Evolutionary conservation across 2,797 vertebrate species (phyloP).

Genomic region (Botia kubotai): DNA sequence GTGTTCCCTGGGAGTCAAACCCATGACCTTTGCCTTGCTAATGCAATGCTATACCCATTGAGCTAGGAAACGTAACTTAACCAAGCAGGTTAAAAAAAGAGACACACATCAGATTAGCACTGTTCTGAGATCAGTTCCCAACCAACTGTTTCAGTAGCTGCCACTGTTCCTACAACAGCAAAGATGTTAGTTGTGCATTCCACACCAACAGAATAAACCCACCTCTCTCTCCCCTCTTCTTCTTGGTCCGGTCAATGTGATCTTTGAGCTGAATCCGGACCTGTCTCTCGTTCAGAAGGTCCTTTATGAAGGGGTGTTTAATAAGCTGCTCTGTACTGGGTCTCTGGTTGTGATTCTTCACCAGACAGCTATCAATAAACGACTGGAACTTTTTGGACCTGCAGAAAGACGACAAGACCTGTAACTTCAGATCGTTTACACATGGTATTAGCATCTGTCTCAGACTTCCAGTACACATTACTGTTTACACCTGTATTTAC

Average conservation of each 20-base stretch:
- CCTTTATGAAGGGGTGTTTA: conserved; percentile 95
- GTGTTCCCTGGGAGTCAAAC: too few relatives aligned
- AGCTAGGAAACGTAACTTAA: too few relatives aligned
- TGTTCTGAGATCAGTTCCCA: not conserved
- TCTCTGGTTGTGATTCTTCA: conserved; percentile 95
- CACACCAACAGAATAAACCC: conserved; percentile 37
- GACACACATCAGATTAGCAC: not conserved
- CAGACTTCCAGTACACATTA: too few relatives aligned
- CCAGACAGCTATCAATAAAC: conserved; percentile 95
- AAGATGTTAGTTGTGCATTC: not conserved
- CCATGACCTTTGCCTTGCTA: too few relatives aligned
- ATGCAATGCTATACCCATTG: too few relatives aligned
- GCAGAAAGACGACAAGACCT: conserved; percentile 14
- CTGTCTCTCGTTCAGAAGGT: conserved; percentile 95
- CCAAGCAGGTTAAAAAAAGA: too few relatives aligned
- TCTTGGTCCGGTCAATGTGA: conserved; percentile 98
- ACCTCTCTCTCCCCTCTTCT: conserved; percentile 96
- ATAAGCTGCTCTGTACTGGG: conserved; percentile 95
- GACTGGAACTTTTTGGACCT: conserved; percentile 99
- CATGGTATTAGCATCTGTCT: too few relatives aligned
- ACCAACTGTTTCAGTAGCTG: not conserved
- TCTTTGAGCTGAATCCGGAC: conserved; percentile 98
- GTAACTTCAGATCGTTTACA: too few relatives aligned
- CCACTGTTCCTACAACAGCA: not conserved
- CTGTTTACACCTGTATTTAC: too few relatives aligned